phyloP scores from a whole-genome alignment of 1,140 invertebrate genomes.

The Plutomurus gul region DNA sequence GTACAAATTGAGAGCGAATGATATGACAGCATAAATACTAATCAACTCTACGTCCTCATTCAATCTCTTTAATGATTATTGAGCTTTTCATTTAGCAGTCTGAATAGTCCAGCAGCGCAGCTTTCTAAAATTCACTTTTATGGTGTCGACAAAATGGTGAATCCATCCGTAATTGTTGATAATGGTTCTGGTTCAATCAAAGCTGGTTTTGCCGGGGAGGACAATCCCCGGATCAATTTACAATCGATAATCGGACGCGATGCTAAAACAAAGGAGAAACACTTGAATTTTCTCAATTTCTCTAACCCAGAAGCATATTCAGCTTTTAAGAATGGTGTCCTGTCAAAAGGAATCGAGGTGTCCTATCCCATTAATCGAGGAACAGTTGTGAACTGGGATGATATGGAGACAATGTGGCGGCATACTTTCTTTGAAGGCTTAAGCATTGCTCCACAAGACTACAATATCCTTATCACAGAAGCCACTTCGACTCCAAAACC shows the following conservation, averaged over 20 bases:
- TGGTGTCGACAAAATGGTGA: background rate
- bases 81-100: no score
- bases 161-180: slow-evolving; percentile 19
- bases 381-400: slow-evolving; percentile 13
- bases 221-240: background rate
- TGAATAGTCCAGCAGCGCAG: no score
- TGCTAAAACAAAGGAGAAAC: background rate
- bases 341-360: background rate
- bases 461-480: slow-evolving; percentile 34
- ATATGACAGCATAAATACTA: no score
- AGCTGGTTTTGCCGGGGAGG: slow-evolving; percentile 30
- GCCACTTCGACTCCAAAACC: slow-evolving; percentile 3
- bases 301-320: slow-evolving; percentile 12
- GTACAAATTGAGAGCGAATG: no score
- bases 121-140: no score
- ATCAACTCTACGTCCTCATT: no score
- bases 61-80: no score
- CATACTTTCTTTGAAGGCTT: slow-evolving; percentile 4
- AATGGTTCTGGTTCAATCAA: slow-evolving; percentile 34
- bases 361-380: slow-evolving; percentile 12
- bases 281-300: slow-evolving; percentile 17
- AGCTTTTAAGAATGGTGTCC: background rate
- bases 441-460: slow-evolving; percentile 15
- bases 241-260: background rate
- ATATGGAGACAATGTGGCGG: slow-evolving; percentile 30